Evolutionary conservation across 2,888 invertebrate genomes (phyloP).

Genomic region (Leptura quadrifasciata): DNA sequence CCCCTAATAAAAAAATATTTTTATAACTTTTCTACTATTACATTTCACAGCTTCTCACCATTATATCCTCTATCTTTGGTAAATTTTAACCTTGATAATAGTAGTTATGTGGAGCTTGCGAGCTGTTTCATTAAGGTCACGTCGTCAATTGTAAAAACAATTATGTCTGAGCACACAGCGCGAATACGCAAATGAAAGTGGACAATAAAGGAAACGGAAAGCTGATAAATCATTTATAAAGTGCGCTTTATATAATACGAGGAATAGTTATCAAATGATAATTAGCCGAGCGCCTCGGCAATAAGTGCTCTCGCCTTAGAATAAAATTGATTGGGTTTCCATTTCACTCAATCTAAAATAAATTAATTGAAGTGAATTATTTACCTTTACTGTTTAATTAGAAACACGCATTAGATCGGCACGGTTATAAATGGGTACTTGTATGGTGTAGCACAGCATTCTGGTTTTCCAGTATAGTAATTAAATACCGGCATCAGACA

Average conservation of each 20-base stretch:
- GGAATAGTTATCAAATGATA: slow-evolving; percentile 12
- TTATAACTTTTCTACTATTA: no score
- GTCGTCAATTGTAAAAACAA: background rate
- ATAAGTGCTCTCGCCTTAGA: slow-evolving; percentile 18
- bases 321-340: slow-evolving; percentile 28
- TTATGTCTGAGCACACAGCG: background rate
- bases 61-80: no score
- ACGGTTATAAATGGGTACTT: slow-evolving; percentile 43
- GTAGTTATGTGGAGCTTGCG: background rate
- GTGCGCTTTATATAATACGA: background rate
- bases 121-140: background rate
- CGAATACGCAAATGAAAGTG: slow-evolving; percentile 1
- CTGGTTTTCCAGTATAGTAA: slow-evolving; percentile 50
- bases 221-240: background rate
- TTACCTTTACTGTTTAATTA: slow-evolving; percentile 46
- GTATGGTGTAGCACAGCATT: slow-evolving; percentile 44
- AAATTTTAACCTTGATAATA: background rate
- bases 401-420: slow-evolving; percentile 47
- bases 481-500: slow-evolving; percentile 56
- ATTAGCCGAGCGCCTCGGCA: background rate
- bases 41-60: no score
- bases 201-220: slow-evolving; percentile 7
- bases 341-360: slow-evolving; percentile 29
- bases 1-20: no score
- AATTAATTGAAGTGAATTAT: slow-evolving; percentile 44